These are phyloP conservation scores for Melinaea marsaeus DNA, from an alignment of 2,888 invertebrate genomes.

Conservation along the genomic window DNA sequence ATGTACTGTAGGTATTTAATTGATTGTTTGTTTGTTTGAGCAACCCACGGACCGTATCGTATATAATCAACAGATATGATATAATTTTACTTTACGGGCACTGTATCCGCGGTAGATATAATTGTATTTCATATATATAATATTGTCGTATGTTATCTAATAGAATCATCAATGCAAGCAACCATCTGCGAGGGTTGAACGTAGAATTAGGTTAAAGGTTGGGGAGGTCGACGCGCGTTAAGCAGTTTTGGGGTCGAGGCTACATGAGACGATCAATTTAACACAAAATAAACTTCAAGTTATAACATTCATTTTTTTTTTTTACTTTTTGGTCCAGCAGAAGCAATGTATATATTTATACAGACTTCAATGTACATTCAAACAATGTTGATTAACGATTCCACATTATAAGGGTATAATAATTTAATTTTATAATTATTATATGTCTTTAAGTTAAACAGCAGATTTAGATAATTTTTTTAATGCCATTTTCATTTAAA, in stretches of 20 bases:
- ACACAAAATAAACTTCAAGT: slow-evolving; percentile 53
- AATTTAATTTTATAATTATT: too few species aligned
- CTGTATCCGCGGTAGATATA: slow-evolving; percentile 35
- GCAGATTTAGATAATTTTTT: too few species aligned
- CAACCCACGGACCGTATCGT: slow-evolving; percentile 34
- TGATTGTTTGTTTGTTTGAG: slow-evolving; percentile 19
- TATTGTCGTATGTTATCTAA: slow-evolving; percentile 47
- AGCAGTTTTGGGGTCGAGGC: slow-evolving; percentile 57
- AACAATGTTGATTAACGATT: too few species aligned
- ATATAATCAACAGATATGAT: slow-evolving; percentile 40
- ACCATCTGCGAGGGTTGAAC: slow-evolving; percentile 54
- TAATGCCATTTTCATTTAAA: too few species aligned
- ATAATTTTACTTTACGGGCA: slow-evolving; percentile 38
- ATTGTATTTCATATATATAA: slow-evolving; percentile 41
- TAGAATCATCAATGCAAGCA: slow-evolving; percentile 55
- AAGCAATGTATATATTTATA: neutral
- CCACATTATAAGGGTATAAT: too few species aligned
- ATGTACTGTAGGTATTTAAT: slow-evolving; percentile 3
- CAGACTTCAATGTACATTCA: neutral
- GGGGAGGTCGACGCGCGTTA: slow-evolving; percentile 53
- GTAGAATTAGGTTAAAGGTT: slow-evolving; percentile 64
- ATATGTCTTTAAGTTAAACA: too few species aligned
- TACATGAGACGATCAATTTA: slow-evolving; percentile 56
- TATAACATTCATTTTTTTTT: slow-evolving; percentile 45
- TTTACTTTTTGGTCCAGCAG: slow-evolving; percentile 31